phyloP scores from a whole-genome alignment of 2,888 invertebrate species.

The Calliphora vomitoria region DNA sequence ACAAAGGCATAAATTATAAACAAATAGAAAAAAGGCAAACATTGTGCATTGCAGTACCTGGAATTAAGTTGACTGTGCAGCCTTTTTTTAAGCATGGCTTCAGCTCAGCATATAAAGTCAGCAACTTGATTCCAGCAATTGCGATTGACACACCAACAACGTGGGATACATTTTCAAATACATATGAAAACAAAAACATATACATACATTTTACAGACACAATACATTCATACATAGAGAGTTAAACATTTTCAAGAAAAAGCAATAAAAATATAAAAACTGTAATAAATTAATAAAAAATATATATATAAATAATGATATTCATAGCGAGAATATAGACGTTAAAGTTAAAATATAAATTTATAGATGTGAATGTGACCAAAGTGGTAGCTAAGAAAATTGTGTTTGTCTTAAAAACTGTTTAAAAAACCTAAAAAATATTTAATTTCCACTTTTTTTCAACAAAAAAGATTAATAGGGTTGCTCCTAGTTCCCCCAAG shows the following conservation, averaged over 20 bases:
- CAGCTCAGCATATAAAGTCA: slow-evolving; percentile 83
- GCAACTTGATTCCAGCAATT: slow-evolving; percentile 85
- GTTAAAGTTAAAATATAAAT: no score
- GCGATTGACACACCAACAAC: slow-evolving; percentile 79
- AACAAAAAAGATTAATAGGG: no score
- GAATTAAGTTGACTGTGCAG: slow-evolving; percentile 85
- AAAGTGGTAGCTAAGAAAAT: no score
- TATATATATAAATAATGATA: no score
- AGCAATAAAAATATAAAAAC: slow-evolving; percentile 33
- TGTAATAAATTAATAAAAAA: background rate
- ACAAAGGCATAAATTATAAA: background rate
- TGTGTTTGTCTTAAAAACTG: no score
- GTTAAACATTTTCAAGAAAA: background rate
- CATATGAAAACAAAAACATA: background rate
- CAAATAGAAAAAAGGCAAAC: slow-evolving; percentile 21
- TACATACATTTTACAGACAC: background rate
- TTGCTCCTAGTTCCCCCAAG: no score
- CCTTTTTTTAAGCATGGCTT: slow-evolving; percentile 81
- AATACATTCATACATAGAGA: background rate
- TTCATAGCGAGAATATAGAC: no score
- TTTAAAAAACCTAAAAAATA: no score
- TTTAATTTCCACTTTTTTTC: no score
- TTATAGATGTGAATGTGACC: no score
- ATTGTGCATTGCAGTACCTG: slow-evolving; percentile 84
- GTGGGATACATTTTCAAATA: slow-evolving; percentile 58